Conservation (phyloP, 2,888 invertebrate genomes). For the Megastigmus dorsalis region DNA sequence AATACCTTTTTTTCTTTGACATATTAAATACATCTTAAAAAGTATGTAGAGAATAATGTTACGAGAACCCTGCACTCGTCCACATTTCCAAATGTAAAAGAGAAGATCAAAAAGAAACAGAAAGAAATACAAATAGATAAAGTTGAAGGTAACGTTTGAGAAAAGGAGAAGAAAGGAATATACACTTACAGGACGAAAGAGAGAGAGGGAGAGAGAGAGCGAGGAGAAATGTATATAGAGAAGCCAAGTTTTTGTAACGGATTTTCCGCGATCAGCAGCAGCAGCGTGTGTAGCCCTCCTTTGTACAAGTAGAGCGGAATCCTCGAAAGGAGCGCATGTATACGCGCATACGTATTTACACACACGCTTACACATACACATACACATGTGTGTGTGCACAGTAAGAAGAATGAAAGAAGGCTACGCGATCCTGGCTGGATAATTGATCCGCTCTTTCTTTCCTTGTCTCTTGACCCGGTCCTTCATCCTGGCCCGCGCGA, state of each 20-base stretch:
- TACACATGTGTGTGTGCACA: not conserved
- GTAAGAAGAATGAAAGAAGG: constrained; percentile 15
- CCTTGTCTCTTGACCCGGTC: constrained; percentile 48
- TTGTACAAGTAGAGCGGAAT: constrained; percentile 22
- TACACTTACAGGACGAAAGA: not conserved
- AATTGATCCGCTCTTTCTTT: constrained; percentile 52
- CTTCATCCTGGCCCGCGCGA: constrained; percentile 22
- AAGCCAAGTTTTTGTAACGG: constrained; percentile 37
- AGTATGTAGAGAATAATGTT: too few species aligned
- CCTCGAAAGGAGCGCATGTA: constrained; percentile 1
- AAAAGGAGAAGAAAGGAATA: not conserved
- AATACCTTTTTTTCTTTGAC: too few species aligned
- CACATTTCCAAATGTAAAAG: too few species aligned
- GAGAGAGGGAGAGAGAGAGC: constrained; percentile 3
- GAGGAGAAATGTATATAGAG: too few species aligned
- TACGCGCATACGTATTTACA: not conserved
- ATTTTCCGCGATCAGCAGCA: constrained; percentile 35
- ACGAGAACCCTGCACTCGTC: too few species aligned
- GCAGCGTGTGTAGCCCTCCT: not conserved
- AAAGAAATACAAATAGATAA: not conserved
- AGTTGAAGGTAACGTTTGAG: too few species aligned
- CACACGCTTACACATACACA: too few species aligned
- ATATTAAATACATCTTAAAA: too few species aligned
- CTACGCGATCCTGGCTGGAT: constrained; percentile 22
- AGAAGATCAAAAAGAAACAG: not conserved